Conservation (phyloP, 2,888 invertebrate species). For the Nectonema munidae region DNA sequence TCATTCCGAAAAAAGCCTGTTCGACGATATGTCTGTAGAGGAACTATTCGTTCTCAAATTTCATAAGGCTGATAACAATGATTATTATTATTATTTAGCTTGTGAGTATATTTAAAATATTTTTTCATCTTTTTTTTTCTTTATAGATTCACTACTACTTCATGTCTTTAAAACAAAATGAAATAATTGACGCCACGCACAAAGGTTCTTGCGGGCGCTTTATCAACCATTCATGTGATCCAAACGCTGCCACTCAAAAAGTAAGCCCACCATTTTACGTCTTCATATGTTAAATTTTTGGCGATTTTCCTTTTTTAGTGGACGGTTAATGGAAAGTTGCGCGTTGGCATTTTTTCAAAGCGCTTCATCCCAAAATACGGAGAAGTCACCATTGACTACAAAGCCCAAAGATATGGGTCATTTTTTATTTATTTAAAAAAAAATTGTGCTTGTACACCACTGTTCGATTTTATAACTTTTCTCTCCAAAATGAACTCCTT, state of each 20-base stretch:
- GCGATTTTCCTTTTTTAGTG: conserved; percentile 23
- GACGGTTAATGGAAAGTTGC: conserved; percentile 34
- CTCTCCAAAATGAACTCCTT: too few relatives aligned
- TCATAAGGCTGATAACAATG: too few relatives aligned
- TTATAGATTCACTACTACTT: conserved; percentile 48
- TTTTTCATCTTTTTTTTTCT: too few relatives aligned
- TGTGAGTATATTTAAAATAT: too few relatives aligned
- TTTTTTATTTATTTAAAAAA: conserved; percentile 18
- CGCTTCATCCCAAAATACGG: conserved; percentile 47
- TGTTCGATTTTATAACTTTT: too few relatives aligned
- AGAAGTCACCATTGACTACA: conserved; percentile 92
- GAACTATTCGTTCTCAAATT: too few relatives aligned
- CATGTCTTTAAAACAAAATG: conserved; percentile 69
- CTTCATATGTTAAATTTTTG: conserved; percentile 12
- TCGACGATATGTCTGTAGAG: too few relatives aligned
- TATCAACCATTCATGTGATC: conserved; percentile 94
- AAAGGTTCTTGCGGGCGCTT: conserved; percentile 84
- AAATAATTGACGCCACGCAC: conserved; percentile 71
- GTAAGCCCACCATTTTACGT: conserved; percentile 20
- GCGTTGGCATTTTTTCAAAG: conserved; percentile 81
- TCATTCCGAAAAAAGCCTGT: too few relatives aligned
- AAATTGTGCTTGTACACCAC: not conserved
- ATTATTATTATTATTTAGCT: too few relatives aligned
- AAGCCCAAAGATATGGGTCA: conserved; percentile 76
- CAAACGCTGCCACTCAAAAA: conserved; percentile 90